These are phyloP conservation scores for Scaptomyza pallida DNA, from an alignment of 1,140 invertebrate species.

Conservation along the genomic window DNA sequence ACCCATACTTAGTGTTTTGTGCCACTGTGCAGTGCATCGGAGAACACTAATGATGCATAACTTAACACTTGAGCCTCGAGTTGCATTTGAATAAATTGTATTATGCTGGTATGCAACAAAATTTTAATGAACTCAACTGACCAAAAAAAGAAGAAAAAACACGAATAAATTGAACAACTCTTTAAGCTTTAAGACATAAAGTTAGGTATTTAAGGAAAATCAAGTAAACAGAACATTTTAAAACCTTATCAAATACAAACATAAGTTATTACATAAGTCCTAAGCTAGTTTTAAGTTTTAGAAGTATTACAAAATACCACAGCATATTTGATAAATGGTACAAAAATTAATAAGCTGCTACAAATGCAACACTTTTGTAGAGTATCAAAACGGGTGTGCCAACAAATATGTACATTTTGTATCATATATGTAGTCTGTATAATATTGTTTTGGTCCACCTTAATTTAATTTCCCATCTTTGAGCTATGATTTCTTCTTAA, in stretches of 20 bases:
- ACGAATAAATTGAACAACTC: slow-evolving; percentile 5
- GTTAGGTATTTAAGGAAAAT: neutral
- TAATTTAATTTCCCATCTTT: slow-evolving; percentile 6
- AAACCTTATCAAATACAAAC: neutral
- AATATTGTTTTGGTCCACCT: slow-evolving; percentile 26
- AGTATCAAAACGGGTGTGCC: slow-evolving; percentile 80
- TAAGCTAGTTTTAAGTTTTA: slow-evolving; percentile 24
- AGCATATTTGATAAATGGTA: slow-evolving; percentile 21
- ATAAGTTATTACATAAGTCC: slow-evolving; percentile 31
- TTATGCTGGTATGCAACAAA: slow-evolving; percentile 60
- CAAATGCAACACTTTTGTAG: slow-evolving; percentile 34
- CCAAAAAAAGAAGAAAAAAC: no score
- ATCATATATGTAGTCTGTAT: slow-evolving; percentile 41
- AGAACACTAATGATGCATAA: slow-evolving; percentile 80
- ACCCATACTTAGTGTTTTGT: slow-evolving; percentile 3
- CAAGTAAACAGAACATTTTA: neutral
- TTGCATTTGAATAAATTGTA: slow-evolving; percentile 70
- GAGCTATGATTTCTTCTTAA: slow-evolving; percentile 11
- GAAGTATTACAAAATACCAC: slow-evolving; percentile 61
- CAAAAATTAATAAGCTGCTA: neutral
- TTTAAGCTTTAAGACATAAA: neutral
- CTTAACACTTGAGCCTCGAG: slow-evolving; percentile 64
- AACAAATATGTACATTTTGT: slow-evolving; percentile 81
- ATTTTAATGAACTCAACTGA: slow-evolving; percentile 70
- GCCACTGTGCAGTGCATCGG: slow-evolving; percentile 28